phyloP scores from a whole-genome alignment of 1,140 invertebrate genomes.

The Tribolium madens region DNA sequence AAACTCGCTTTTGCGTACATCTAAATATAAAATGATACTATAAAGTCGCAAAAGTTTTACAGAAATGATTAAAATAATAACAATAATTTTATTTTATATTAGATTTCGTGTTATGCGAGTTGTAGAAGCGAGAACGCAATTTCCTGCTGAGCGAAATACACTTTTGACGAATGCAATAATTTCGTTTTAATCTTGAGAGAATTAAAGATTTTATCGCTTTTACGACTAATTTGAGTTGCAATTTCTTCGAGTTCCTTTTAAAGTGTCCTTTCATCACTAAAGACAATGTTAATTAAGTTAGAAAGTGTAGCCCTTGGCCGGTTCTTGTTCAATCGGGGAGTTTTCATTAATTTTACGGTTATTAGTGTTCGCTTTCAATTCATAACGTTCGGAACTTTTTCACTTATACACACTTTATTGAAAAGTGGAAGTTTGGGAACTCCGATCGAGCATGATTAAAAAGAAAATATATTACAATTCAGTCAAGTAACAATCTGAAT shows the following conservation, averaged over 20 bases:
- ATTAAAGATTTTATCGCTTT: conserved; percentile 27
- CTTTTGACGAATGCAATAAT: conserved; percentile 23
- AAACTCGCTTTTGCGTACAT: background rate
- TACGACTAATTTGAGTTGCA: conserved; percentile 27
- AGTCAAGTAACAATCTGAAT: conserved; percentile 25
- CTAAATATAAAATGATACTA: background rate
- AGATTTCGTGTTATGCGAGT: background rate
- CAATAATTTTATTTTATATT: background rate
- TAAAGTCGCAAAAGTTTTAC: background rate
- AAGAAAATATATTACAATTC: conserved; percentile 28
- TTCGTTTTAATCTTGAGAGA: conserved; percentile 21
- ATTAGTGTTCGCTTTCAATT: conserved; percentile 36
- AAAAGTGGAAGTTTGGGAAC: conserved; percentile 29
- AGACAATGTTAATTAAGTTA: conserved; percentile 38
- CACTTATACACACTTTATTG: conserved; percentile 31
- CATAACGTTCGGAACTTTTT: conserved; percentile 36
- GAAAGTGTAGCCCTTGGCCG: conserved; percentile 17
- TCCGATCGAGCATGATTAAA: conserved; percentile 31
- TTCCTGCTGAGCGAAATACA: conserved; percentile 2
- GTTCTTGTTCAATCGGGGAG: conserved; percentile 1
- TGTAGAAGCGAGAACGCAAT: background rate
- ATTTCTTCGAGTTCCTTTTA: conserved; percentile 21
- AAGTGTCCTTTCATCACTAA: conserved; percentile 11
- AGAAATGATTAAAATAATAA: background rate
- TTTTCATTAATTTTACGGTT: conserved; percentile 30